Evolutionary conservation across 1,140 invertebrate genomes (phyloP).

Genomic region (Bombus picipes): DNA sequence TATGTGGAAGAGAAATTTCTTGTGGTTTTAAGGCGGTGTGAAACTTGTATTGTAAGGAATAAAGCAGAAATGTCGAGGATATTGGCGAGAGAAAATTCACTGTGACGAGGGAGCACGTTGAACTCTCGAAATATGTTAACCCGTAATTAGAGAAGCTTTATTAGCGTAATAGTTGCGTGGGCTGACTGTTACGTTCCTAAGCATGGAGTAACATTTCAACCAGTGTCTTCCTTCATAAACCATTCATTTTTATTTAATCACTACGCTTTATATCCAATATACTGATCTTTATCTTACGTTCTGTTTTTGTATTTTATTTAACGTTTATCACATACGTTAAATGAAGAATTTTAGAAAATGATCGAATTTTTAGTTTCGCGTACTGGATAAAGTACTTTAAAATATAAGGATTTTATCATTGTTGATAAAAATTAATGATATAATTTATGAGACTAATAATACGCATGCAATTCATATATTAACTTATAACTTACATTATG

Average conservation of each 20-base stretch:
- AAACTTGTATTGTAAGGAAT: not conserved
- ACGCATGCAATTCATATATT: no score
- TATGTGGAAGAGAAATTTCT: not conserved
- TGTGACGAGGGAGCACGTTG: slow-evolving; percentile 32
- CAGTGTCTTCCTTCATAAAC: slow-evolving; percentile 11
- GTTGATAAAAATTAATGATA: no score
- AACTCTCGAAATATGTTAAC: slow-evolving; percentile 52
- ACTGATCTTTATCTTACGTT: no score
- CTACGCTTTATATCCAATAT: not conserved
- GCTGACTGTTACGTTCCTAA: slow-evolving; percentile 47
- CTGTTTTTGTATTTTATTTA: not conserved
- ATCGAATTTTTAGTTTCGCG: no score
- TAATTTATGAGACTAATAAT: no score
- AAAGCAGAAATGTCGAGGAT: not conserved
- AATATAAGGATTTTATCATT: no score
- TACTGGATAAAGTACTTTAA: no score
- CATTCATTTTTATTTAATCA: slow-evolving; percentile 18
- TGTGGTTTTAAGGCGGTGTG: not conserved
- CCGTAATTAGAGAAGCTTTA: slow-evolving; percentile 62
- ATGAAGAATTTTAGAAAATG: no score
- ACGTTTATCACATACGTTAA: not conserved
- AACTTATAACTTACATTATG: no score
- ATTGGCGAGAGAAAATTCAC: slow-evolving; percentile 17
- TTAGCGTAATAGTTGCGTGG: slow-evolving; percentile 65
- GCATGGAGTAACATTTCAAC: slow-evolving; percentile 41